A percentile compares a stretch with the other conserved stretches of the same genome.
These are phyloP conservation scores for Cavia aperea DNA, from an alignment of 2,113 vertebrate genomes.

Conservation along the genomic window DNA sequence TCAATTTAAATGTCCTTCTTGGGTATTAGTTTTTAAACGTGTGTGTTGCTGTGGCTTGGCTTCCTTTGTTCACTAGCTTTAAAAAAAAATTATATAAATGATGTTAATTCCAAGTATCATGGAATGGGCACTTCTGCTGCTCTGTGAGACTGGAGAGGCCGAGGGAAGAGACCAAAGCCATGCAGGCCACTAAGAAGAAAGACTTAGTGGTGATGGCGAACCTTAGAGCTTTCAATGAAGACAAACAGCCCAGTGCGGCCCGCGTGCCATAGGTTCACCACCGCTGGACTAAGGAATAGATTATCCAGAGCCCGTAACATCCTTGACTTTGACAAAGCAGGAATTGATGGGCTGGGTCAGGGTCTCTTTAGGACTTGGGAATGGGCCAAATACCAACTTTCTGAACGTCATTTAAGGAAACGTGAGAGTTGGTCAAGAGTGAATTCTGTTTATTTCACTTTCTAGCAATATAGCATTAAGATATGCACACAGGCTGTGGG, in stretches of 20 bases:
- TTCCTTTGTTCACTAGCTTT: background rate
- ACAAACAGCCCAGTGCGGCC: background rate
- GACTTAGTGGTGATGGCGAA: background rate
- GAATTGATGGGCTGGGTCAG: conserved; percentile 26
- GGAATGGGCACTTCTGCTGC: background rate
- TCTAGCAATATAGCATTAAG: background rate
- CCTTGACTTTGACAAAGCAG: background rate
- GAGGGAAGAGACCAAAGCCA: too few species aligned
- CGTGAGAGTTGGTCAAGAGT: background rate
- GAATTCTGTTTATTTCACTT: background rate
- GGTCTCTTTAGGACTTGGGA: conserved; percentile 34
- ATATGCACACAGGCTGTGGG: background rate
- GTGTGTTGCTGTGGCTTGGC: background rate
- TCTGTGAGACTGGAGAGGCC: background rate
- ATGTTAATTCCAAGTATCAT: background rate
- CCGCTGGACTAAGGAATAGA: background rate
- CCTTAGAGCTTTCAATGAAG: background rate
- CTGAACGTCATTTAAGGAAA: conserved; percentile 53
- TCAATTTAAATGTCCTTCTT: background rate
- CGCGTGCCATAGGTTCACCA: background rate
- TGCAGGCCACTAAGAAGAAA: background rate
- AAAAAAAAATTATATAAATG: background rate
- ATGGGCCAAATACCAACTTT: conserved; percentile 39
- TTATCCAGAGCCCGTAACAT: background rate
- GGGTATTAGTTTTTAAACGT: conserved; percentile 31